phyloP scores from a whole-genome alignment of 2,888 invertebrate genomes.

The Encarsia formosa region DNA sequence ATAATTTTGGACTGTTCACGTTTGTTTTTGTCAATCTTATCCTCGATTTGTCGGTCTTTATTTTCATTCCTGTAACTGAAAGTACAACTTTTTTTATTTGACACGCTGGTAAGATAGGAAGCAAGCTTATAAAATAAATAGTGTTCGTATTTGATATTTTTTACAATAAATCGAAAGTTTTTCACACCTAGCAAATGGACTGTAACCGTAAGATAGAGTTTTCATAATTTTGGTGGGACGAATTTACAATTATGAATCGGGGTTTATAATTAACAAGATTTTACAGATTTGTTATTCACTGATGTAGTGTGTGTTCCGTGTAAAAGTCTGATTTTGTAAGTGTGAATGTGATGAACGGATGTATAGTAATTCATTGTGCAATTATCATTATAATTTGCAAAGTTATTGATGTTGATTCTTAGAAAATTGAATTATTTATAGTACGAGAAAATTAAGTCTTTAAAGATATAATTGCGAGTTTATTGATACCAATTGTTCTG shows the following conservation, averaged over 20 bases:
- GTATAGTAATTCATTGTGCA: slow-evolving; percentile 1
- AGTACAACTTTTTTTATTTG: slow-evolving; percentile 19
- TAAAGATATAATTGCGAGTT: no score
- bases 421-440: not conserved
- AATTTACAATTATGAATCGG: slow-evolving; percentile 11
- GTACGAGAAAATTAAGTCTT: not conserved
- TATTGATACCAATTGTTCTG: no score
- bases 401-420: not conserved
- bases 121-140: not conserved
- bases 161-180: not conserved
- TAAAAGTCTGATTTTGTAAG: slow-evolving; percentile 39
- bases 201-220: slow-evolving; percentile 9
- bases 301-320: slow-evolving; percentile 17
- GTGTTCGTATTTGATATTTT: not conserved
- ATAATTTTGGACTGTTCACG: slow-evolving; percentile 7
- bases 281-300: slow-evolving; percentile 17
- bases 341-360: slow-evolving; percentile 1
- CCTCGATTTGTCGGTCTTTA: slow-evolving; percentile 1
- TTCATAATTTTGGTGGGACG: slow-evolving; percentile 1
- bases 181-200: not conserved
- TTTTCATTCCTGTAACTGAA: slow-evolving; percentile 24
- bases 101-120: not conserved
- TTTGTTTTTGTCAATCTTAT: slow-evolving; percentile 3
- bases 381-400: slow-evolving; percentile 1
- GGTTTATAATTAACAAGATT: slow-evolving; percentile 4